These are phyloP conservation scores for Sternotherus odoratus DNA, from an alignment of 2,797 vertebrate genomes.

Conservation along the genomic window DNA sequence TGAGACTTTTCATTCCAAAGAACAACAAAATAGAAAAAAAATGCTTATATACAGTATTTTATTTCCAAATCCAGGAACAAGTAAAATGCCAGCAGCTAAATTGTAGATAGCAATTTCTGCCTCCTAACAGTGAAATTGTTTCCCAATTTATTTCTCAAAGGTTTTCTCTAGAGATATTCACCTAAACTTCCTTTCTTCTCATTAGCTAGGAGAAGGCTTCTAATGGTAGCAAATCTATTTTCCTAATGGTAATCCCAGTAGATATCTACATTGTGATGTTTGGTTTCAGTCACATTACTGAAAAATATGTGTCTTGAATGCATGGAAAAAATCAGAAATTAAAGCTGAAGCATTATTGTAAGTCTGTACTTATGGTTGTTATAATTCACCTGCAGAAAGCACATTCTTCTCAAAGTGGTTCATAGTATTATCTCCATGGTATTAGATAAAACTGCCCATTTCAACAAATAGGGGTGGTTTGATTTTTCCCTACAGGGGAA, in stretches of 20 bases:
- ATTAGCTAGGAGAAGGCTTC: constrained; percentile 1
- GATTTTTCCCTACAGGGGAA: neutral
- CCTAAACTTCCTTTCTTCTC: constrained; percentile 24
- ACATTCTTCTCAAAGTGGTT: neutral
- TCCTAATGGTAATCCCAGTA: constrained; percentile 23
- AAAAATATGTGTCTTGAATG: neutral
- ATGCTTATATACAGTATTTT: neutral
- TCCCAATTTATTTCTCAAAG: constrained; percentile 37
- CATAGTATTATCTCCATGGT: neutral
- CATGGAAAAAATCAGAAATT: neutral
- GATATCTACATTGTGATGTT: neutral
- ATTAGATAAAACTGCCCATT: neutral
- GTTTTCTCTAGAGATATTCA: constrained; percentile 34
- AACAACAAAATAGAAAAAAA: neutral
- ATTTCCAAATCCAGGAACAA: neutral
- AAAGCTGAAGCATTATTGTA: neutral
- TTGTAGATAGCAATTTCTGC: neutral
- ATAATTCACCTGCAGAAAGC: neutral
- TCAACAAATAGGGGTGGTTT: neutral
- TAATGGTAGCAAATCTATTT: constrained; percentile 45
- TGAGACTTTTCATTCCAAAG: neutral
- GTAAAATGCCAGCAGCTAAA: constrained; percentile 23
- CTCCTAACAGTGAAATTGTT: constrained; percentile 28
- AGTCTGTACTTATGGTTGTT: neutral
- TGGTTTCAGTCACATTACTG: neutral